Percentiles rank a stretch among this genome's conserved stretches.
Evolutionary conservation across 2,797 vertebrate species (phyloP).

Genomic region (Okamejei kenojei): DNA sequence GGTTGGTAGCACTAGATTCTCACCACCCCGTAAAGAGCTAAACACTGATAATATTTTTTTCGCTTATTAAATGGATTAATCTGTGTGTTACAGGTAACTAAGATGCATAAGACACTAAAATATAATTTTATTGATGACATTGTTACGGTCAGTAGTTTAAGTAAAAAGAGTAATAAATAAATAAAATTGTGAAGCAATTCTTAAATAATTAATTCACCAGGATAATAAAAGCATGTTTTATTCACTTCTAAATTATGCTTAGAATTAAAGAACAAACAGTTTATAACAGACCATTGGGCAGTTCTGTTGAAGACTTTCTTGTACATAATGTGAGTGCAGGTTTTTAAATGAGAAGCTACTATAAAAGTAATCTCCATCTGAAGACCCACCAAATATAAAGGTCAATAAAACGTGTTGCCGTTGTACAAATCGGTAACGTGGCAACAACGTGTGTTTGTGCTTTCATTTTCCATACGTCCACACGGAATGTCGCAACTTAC

Average conservation of each 20-base stretch:
- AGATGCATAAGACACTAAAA: background rate
- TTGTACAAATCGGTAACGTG: background rate
- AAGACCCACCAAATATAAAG: background rate
- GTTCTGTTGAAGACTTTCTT: background rate
- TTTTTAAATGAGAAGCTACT: background rate
- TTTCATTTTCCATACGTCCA: background rate
- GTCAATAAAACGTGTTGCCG: background rate
- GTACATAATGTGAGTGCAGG: background rate
- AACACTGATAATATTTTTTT: too few species aligned
- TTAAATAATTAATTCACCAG: constrained; percentile 15
- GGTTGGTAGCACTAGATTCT: too few species aligned
- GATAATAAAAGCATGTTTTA: background rate
- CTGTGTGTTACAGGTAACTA: background rate
- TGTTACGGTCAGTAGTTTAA: background rate
- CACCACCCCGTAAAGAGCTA: too few species aligned
- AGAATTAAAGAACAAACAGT: background rate
- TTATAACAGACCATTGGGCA: background rate
- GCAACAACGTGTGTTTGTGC: constrained; percentile 5
- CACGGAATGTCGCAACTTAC: background rate
- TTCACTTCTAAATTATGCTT: constrained; percentile 12
- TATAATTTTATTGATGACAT: background rate
- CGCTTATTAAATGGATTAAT: background rate
- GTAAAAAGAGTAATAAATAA: background rate
- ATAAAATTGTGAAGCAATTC: background rate
- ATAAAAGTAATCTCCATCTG: constrained; percentile 12